Conservation (phyloP, 2,888 invertebrate species). For the Callinectes sapidus region DNA sequence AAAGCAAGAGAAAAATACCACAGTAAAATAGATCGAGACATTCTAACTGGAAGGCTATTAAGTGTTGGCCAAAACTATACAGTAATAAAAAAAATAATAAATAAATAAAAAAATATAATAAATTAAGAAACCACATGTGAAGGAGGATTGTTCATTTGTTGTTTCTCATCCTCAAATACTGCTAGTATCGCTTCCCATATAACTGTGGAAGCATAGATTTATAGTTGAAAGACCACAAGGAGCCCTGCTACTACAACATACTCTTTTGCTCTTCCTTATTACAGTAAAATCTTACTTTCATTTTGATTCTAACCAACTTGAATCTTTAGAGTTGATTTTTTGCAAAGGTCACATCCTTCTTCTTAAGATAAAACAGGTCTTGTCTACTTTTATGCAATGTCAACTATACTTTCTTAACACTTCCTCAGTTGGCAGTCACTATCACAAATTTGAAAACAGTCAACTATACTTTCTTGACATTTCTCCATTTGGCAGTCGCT, state of each 20-base stretch:
- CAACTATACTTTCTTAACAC: not conserved
- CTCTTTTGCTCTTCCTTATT: not conserved
- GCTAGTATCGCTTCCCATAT: not conserved
- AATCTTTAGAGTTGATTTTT: not conserved
- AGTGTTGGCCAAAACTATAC: not conserved
- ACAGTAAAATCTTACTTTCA: not conserved
- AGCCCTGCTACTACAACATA: not conserved
- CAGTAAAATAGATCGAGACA: not conserved
- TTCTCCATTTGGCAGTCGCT: too few relatives aligned
- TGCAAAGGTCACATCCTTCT: not conserved
- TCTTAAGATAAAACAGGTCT: not conserved
- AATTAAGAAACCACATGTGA: not conserved
- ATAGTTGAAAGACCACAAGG: not conserved
- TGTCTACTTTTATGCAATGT: not conserved
- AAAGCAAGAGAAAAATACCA: not conserved
- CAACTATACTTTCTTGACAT: too few relatives aligned
- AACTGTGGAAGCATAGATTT: not conserved
- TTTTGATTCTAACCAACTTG: not conserved
- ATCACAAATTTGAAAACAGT: too few relatives aligned
- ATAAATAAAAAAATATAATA: not conserved
- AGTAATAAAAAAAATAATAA: not conserved
- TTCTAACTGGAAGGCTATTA: not conserved
- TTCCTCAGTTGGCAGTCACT: not conserved
- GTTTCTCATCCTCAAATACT: not conserved
- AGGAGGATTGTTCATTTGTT: not conserved